These are phyloP conservation scores for Homarus americanus DNA, from an alignment of 1,140 invertebrate genomes.

Conservation along the genomic window DNA sequence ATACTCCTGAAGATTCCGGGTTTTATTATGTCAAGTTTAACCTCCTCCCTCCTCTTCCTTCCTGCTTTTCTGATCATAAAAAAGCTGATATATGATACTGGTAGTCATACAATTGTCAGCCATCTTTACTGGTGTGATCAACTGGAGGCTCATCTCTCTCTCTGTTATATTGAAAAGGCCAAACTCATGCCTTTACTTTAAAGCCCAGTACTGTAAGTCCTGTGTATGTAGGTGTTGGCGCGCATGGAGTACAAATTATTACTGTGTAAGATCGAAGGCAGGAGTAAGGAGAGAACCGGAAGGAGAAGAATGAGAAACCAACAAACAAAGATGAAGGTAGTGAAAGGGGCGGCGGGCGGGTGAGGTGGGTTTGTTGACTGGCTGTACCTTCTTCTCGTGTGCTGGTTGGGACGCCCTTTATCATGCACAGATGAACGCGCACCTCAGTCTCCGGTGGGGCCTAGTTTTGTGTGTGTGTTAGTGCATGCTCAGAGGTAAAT, in stretches of 20 bases:
- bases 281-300: no score
- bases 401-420: slow-evolving; percentile 9
- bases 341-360: not conserved
- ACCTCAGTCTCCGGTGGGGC: not conserved
- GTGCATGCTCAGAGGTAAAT: not conserved
- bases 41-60: not conserved
- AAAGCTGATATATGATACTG: slow-evolving; percentile 10
- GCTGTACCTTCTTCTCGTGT: slow-evolving; percentile 29
- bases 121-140: not conserved
- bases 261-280: no score
- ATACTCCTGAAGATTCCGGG: no score
- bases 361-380: not conserved
- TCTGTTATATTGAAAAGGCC: no score
- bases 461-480: not conserved
- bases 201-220: no score
- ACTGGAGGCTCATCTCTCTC: no score
- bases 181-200: no score
- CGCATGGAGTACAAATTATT: no score
- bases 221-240: no score
- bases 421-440: slow-evolving; percentile 38
- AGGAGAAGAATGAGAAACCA: no score
- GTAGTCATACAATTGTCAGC: not conserved
- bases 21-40: slow-evolving; percentile 9
- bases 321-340: no score
- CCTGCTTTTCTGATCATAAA: slow-evolving; percentile 8